phyloP scores from a whole-genome alignment of 2,888 invertebrate species.

The Zelleria hepariella region DNA sequence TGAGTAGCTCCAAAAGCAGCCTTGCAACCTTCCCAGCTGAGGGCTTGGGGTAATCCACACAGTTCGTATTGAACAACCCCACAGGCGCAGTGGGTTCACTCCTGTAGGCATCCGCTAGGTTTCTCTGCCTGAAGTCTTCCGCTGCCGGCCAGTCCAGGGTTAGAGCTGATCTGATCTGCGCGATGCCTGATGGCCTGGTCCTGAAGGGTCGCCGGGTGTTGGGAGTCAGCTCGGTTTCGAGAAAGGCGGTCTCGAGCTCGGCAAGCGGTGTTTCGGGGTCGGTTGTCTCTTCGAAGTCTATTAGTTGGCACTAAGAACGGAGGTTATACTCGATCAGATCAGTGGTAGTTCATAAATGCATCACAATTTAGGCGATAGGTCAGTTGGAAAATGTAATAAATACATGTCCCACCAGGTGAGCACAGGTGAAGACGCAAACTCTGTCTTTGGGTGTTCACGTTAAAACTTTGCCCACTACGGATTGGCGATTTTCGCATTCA shows the following conservation, averaged over 20 bases:
- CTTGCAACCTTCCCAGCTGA: slow-evolving; percentile 47
- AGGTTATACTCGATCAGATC: too few relatives aligned
- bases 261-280: not conserved
- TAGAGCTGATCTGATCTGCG: slow-evolving; percentile 44
- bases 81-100: slow-evolving; percentile 29
- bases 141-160: slow-evolving; percentile 54
- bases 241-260: not conserved
- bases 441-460: too few relatives aligned
- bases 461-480: too few relatives aligned
- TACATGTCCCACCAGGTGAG: too few relatives aligned
- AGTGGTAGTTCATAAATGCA: too few relatives aligned
- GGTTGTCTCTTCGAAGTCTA: not conserved
- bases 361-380: too few relatives aligned
- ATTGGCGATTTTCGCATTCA: too few relatives aligned
- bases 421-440: too few relatives aligned
- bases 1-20: slow-evolving; percentile 48
- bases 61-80: slow-evolving; percentile 33
- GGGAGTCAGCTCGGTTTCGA: not conserved
- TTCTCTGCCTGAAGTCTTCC: slow-evolving; percentile 45
- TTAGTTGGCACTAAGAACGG: not conserved
- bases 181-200: slow-evolving; percentile 28
- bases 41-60: slow-evolving; percentile 39
- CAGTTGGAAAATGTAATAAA: too few relatives aligned
- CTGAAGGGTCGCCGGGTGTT: not conserved
- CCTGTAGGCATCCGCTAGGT: slow-evolving; percentile 42